phyloP scores from a whole-genome alignment of 2,113 vertebrate species.

The Columba livia region DNA sequence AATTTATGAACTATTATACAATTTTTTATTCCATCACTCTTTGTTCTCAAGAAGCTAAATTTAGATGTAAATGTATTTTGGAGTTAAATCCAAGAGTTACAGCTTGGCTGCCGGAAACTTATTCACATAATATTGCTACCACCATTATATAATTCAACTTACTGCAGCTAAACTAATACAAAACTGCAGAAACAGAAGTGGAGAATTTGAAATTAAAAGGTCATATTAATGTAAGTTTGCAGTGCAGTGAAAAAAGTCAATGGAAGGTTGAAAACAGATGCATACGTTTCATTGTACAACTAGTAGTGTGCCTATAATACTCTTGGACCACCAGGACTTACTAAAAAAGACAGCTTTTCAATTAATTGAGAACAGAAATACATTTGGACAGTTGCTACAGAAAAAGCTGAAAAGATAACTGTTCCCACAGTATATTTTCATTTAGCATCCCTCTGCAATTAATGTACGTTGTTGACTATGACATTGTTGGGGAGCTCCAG shows the following conservation, averaged over 20 bases:
- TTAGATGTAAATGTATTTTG: conserved; percentile 18
- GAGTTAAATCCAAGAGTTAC: conserved; percentile 6
- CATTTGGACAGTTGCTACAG: not conserved
- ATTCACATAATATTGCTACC: not conserved
- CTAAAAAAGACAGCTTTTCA: not conserved
- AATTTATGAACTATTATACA: not conserved
- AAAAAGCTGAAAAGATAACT: not conserved
- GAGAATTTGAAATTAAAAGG: conserved; percentile 32
- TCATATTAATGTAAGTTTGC: not conserved
- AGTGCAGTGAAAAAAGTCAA: not conserved
- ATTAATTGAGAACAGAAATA: not conserved
- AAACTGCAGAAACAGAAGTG: not conserved
- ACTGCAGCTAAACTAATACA: not conserved
- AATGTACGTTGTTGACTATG: not conserved
- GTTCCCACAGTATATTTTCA: not conserved
- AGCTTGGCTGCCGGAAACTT: not conserved
- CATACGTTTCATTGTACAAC: not conserved
- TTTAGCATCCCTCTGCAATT: not conserved
- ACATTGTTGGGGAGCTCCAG: not conserved
- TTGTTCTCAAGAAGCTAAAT: not conserved
- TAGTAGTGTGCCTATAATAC: not conserved
- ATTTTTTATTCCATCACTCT: not conserved
- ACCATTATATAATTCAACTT: conserved; percentile 3
- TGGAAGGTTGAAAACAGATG: not conserved
- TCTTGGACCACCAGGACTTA: not conserved